These are phyloP conservation scores for Cancer borealis DNA, from an alignment of 2,888 invertebrate species.

Conservation along the genomic window DNA sequence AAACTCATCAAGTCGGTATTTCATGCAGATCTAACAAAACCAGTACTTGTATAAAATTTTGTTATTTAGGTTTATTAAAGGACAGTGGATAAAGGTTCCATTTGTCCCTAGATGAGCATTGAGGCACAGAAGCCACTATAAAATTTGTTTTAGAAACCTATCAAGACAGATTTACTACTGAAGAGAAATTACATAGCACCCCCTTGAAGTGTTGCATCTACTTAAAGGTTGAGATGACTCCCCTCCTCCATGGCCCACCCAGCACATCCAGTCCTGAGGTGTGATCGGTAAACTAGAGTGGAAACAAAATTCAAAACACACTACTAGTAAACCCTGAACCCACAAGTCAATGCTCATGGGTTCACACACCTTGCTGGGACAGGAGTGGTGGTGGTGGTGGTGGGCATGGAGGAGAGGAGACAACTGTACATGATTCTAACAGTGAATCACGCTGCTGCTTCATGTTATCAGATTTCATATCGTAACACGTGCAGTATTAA, in stretches of 20 bases:
- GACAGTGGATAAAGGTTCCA: not conserved
- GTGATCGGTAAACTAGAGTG: not conserved
- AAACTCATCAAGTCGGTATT: not conserved
- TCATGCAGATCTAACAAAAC: conserved; percentile 3
- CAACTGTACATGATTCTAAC: not conserved
- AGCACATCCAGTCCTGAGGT: not conserved
- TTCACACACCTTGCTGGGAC: not conserved
- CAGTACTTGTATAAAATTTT: not conserved
- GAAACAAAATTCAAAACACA: not conserved
- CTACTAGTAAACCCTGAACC: not conserved
- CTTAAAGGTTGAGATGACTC: not conserved
- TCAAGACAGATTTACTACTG: not conserved
- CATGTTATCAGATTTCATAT: not conserved
- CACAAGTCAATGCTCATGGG: not conserved
- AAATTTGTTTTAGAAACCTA: not conserved
- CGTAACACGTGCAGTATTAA: not conserved
- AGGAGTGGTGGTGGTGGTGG: not conserved
- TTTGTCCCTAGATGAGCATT: not conserved
- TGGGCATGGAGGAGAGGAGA: not conserved
- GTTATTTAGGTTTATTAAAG: not conserved
- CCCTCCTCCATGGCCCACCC: not conserved
- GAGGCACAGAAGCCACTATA: not conserved
- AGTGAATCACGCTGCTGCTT: conserved; percentile 26
- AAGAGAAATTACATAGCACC: conserved; percentile 30
- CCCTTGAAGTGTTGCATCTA: not conserved